Evolutionary conservation across 30 jellyfish, hydroid and myxozoan genomes (phyloP), one percentile per base, ranked within the genome.

Genomic region (Sanderia malayensis): DNA sequence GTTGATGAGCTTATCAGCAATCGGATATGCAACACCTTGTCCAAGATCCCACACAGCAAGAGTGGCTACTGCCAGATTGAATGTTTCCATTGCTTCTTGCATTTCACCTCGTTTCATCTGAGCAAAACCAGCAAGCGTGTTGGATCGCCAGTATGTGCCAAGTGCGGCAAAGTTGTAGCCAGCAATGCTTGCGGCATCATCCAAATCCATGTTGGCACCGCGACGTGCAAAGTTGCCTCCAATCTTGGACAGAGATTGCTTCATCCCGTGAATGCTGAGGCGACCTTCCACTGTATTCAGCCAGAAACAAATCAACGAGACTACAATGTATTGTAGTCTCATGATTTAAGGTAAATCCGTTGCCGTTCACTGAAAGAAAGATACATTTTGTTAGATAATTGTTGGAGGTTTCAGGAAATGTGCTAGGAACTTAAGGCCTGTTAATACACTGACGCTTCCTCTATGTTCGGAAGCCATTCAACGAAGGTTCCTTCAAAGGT

Each of bases 151-250:
- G 52, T 37, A 37, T 6, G 52, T 37, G 13, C 52, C 52, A 37
- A 37, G 52, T 6, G 52, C 52, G 13, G 52, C 52, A 13, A 37
- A 37, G 13, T 37, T 37, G 52, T 37, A 37, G 13, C 52, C 52
- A 37, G 52, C 52, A 6, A 37, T 4, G 52, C 52, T 37, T 37
- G 52, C 52, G 6, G 13, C 52, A 13, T 37, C 13, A 13, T 37
- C 52, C 6, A 37, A 13, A n/a, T n/a, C n/a, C n/a, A n/a, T n/a
- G n/a, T n/a, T n/a, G n/a, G 10, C 52, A 4, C 52, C 52, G 52
- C 52, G 52, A 37, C 52, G 52, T 37, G 52, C 52, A 37, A 37
- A 37, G 52, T 37, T 37, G 52, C 52, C 52, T 6, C 52, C 52
- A 37, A 37, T 37, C 13, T 37, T 37, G 13, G 52, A 37, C 52